Base-by-base conservation (phyloP, 2,888 invertebrate species). In the Coelinius sp. region DNA sequence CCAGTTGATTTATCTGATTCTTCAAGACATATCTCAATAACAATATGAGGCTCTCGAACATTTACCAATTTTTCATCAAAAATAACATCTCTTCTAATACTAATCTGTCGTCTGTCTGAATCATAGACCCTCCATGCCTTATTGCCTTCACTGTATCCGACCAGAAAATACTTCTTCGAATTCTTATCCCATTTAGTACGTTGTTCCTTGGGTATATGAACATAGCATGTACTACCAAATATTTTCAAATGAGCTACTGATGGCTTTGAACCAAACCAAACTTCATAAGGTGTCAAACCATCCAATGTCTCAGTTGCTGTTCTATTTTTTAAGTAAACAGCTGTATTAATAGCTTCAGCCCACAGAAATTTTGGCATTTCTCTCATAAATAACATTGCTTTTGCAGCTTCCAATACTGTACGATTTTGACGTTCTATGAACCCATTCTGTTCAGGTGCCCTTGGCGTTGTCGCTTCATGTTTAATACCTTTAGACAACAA, bases 241-340 rank as follows among this genome's bases (percentile, higher is more conserved):
- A n/a, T n/a, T n/a, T n/a, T n/a, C n/a, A n/a, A n/a, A n/a, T n/a
- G n/a, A n/a, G n/a, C n/a, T n/a, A 83, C 74, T 71, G 82, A 75
- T 53, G 82, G 80, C 75, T 75, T 82, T 68, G 66, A 74, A 14
- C 75, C 77, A 27, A 75, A 75, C 80, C 80, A 82, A 1, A 81
- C 12, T 65, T 83, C 81, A 64, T 73, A 80, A 6, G 81, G 81
- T 66, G 76, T 79, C 35, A 72, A 75, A 25, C 71, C 77, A 41
- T 73, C 66, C 59, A 76, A 65, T 35, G 73, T 73, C 8, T 80
- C 78, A 56, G 77, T 77, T 46, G 78, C 79, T 10, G 79, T 80
- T 69, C 77, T 52, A 52, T 81, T 80, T 20, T 79, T 35, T 24
- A 80, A 52, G 53, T 78, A 80, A 8, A 71, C 56, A 10, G 80